Evolutionary conservation across 2,888 invertebrate species (phyloP).

Genomic region (Synergus itoensis): DNA sequence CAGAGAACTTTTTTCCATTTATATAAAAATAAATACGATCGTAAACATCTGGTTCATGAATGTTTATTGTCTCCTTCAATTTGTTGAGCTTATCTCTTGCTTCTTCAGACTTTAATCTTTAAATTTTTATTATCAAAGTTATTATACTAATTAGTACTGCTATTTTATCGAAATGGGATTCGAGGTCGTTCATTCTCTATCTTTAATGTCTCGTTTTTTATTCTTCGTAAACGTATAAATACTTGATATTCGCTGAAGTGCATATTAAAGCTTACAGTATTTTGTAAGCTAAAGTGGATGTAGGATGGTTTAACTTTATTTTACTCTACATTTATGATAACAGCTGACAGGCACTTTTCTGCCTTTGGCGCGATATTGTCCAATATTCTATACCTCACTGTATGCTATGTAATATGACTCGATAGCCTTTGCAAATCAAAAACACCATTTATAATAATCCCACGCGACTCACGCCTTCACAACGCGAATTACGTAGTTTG

Average conservation of each 20-base stretch:
- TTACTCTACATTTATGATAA: not conserved
- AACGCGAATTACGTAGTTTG: constrained; percentile 13
- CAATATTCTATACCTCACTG: not conserved
- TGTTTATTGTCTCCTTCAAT: not conserved
- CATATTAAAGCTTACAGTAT: not conserved
- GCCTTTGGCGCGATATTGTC: constrained; percentile 7
- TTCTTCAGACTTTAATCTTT: not conserved
- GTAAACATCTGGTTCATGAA: constrained; percentile 1
- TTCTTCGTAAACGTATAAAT: no score
- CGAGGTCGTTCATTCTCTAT: no score
- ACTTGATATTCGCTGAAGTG: no score
- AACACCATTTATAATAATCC: not conserved
- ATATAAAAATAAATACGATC: not conserved
- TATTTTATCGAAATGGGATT: not conserved
- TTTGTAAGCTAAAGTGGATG: not conserved
- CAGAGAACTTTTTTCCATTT: constrained; percentile 13
- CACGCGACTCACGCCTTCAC: not conserved
- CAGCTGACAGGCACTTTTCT: not conserved
- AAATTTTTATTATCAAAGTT: no score
- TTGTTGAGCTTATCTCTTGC: not conserved
- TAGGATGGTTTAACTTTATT: not conserved
- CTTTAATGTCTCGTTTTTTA: no score
- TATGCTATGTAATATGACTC: not conserved
- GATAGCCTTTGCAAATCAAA: not conserved
- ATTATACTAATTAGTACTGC: no score